Percentiles rank a stretch among this genome's conserved stretches.
Evolutionary conservation across 2,113 vertebrate genomes (phyloP).

Genomic region (Heloderma charlesbogerti): DNA sequence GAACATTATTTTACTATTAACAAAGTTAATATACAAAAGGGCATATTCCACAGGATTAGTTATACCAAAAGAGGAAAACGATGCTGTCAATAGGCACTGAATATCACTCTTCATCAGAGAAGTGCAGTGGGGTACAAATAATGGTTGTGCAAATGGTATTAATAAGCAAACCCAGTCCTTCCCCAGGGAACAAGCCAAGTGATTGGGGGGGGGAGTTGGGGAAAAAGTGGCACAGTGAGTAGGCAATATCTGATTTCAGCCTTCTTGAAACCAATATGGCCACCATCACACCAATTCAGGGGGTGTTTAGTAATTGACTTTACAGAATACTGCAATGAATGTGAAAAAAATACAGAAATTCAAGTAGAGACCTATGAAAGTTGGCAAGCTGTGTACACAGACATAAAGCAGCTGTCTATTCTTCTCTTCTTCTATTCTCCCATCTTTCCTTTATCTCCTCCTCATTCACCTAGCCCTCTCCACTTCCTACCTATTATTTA

Average conservation of each 20-base stretch:
- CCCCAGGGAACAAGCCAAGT: conserved; percentile 35
- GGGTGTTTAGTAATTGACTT: neutral
- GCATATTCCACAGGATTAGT: neutral
- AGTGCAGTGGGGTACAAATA: neutral
- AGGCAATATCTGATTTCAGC: neutral
- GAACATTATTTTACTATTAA: neutral
- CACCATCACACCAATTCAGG: neutral
- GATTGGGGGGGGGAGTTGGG: conserved; percentile 7
- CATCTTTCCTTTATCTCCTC: neutral
- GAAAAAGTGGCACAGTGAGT: neutral
- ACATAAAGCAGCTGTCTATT: neutral
- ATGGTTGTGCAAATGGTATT: neutral
- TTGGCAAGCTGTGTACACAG: neutral
- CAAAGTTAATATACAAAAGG: neutral
- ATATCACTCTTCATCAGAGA: neutral
- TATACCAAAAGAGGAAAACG: neutral
- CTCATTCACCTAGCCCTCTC: neutral
- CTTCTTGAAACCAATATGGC: neutral
- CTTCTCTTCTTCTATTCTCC: too few species aligned
- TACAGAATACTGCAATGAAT: neutral
- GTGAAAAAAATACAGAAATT: neutral
- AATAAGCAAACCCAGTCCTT: conserved; percentile 37
- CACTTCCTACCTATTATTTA: neutral
- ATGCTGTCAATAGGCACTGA: conserved; percentile 9
- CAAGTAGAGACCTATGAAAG: neutral